A percentile compares a stretch with the other conserved stretches of the same genome.
Evolutionary conservation across 2,113 vertebrate genomes (phyloP).

Genomic region (Archilochus colubris): DNA sequence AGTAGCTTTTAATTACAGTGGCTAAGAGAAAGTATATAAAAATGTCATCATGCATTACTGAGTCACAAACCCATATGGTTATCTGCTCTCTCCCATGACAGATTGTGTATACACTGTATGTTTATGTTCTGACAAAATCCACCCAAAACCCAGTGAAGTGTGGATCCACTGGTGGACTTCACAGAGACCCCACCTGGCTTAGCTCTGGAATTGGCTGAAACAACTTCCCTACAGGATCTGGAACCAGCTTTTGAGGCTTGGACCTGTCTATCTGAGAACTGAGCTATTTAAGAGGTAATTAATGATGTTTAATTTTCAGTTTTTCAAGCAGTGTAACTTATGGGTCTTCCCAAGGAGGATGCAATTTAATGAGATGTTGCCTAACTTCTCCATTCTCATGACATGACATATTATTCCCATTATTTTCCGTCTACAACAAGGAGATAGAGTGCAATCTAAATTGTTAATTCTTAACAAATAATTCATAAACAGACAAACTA

Average conservation of each 20-base stretch:
- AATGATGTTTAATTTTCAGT: not conserved
- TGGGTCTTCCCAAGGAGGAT: not conserved
- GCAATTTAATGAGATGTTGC: not conserved
- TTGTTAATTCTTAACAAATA: not conserved
- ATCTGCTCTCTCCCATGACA: not conserved
- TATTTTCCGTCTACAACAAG: not conserved
- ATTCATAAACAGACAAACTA: not conserved
- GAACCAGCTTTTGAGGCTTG: not conserved
- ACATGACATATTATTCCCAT: not conserved
- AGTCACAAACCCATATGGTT: not conserved
- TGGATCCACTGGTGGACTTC: not conserved
- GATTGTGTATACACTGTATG: not conserved
- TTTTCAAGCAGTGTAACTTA: not conserved
- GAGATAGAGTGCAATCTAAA: not conserved
- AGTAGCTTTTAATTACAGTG: constrained; percentile 5
- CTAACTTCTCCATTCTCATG: not conserved
- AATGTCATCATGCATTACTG: not conserved
- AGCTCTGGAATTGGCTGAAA: not conserved
- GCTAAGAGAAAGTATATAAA: constrained; percentile 31
- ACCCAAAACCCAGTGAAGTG: not conserved
- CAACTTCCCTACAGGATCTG: not conserved
- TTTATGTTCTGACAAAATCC: not conserved
- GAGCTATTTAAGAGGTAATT: not conserved
- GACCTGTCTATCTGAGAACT: not conserved
- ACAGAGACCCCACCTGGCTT: not conserved